A percentile compares a stretch with the other conserved stretches of the same genome.
Conservation (phyloP, 1,140 invertebrate genomes). For the Trachymyrmex cornetzi region DNA sequence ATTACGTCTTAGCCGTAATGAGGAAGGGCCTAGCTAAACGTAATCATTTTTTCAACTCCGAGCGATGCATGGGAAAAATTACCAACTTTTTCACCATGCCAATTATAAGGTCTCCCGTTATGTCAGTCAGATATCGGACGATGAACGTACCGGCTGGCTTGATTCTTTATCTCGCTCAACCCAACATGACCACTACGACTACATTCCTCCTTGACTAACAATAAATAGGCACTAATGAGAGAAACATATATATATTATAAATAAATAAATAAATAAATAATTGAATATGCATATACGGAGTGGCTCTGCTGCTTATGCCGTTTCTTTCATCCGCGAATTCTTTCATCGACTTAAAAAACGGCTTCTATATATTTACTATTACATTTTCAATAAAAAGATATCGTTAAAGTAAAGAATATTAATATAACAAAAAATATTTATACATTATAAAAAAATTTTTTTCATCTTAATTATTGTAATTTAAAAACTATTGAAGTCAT, state of each 20-base stretch:
- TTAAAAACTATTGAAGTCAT: background rate
- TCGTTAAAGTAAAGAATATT: background rate
- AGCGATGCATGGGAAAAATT: constrained; percentile 38
- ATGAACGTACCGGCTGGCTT: constrained; percentile 81
- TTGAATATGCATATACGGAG: constrained; percentile 20
- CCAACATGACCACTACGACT: constrained; percentile 81
- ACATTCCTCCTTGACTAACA: constrained; percentile 84
- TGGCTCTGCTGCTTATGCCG: background rate
- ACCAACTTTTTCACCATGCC: background rate
- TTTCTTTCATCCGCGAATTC: background rate
- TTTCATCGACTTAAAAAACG: background rate
- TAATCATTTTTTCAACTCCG: constrained; percentile 51
- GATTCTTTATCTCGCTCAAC: constrained; percentile 82
- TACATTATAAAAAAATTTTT: constrained; percentile 1
- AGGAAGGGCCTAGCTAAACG: constrained; percentile 52
- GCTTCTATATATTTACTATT: background rate
- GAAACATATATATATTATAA: constrained; percentile 75
- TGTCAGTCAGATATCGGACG: constrained; percentile 72
- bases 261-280: constrained; percentile 52
- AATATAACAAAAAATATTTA: constrained; percentile 9
- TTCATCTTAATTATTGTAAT: background rate
- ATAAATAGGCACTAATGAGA: constrained; percentile 84
- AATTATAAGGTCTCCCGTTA: constrained; percentile 50
- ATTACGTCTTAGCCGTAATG: constrained; percentile 36
- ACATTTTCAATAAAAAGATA: background rate